Base-by-base conservation (phyloP, 1,140 invertebrate genomes). In the Parasteatoda tepidariorum region DNA sequence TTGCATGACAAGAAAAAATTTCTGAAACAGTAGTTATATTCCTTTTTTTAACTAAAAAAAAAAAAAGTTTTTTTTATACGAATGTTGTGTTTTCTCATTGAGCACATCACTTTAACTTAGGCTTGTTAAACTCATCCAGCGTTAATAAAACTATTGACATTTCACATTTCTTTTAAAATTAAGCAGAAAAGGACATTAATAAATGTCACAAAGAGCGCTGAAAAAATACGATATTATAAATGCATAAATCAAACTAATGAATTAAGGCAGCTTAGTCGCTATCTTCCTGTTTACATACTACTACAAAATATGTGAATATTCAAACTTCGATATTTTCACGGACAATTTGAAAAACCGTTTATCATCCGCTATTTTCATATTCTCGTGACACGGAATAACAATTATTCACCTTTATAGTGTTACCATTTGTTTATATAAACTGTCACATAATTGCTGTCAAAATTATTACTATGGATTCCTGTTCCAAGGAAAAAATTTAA, bases 401-500 rank as follows among this genome's bases (percentile, higher is more conserved):
- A n/a, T 30, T 66, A 13, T 28, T 41, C 31, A 33, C 57, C 61
- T 62, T 75, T 61, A 38, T 28, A 62, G 0, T 38, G 22, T 26
- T 22, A 18, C 22, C 24, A 28, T 33, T 57, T 62, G 31, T 33
- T 41, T 75, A 30, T 26, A 31, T 22, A 28, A 62, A 57, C 33
- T 75, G 54, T 61, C 22, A 26, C n/a, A 24, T 22, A 41, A 75
- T 1, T 26, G 22, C 18, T 28, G 57, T 4, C 9, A 9, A 48
- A n/a, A 48, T 61, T 61, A 34, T 30, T 57, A 59, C 54, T 54
- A 22, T 73, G 61, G 73, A 5, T 62, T 38, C 24, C 33, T 62
- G 28, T 73, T 59, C 41, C n/a, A 68, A 41, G 61, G 38, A 48
- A 31, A 31, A 57, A 30, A 59, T 22, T 59, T n/a, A 59, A 66